Conservation (phyloP, 2,888 invertebrate genomes). For the Agonum fuliginosum region DNA sequence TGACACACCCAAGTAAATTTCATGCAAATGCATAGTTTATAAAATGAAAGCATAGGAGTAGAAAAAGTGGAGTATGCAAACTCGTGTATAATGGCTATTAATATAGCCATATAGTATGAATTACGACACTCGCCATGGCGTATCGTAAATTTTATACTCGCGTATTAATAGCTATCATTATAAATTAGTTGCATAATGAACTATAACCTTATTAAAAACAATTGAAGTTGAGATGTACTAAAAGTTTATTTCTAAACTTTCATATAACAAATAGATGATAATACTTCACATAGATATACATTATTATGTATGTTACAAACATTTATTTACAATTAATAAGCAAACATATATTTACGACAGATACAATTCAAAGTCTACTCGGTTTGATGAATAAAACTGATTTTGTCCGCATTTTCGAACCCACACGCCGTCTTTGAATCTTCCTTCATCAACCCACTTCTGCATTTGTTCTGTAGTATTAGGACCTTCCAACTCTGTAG, state of each 20-base stretch:
- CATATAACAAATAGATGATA: neutral
- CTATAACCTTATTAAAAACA: neutral
- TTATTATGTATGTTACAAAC: neutral
- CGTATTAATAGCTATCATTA: too few relatives aligned
- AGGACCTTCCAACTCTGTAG: conserved; percentile 88
- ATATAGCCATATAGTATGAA: too few relatives aligned
- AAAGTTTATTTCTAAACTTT: conserved; percentile 17
- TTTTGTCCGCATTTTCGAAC: conserved; percentile 86
- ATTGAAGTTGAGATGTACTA: neutral
- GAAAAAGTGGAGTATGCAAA: too few relatives aligned
- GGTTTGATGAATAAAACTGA: conserved; percentile 88
- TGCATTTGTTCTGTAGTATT: conserved; percentile 91
- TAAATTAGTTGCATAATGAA: too few relatives aligned
- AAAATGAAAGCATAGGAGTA: too few relatives aligned
- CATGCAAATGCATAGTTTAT: too few relatives aligned
- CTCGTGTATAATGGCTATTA: too few relatives aligned
- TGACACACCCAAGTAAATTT: too few relatives aligned
- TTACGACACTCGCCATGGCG: too few relatives aligned
- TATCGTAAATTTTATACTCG: too few relatives aligned
- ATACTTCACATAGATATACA: neutral
- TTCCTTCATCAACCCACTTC: conserved; percentile 89
- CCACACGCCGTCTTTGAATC: conserved; percentile 90
- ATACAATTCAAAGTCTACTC: conserved; percentile 96
- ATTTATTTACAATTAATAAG: conserved; percentile 11
- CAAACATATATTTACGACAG: conserved; percentile 72